Base-by-base conservation (phyloP, 2,797 vertebrate genomes). In the Buphagus erythrorhynchus region DNA sequence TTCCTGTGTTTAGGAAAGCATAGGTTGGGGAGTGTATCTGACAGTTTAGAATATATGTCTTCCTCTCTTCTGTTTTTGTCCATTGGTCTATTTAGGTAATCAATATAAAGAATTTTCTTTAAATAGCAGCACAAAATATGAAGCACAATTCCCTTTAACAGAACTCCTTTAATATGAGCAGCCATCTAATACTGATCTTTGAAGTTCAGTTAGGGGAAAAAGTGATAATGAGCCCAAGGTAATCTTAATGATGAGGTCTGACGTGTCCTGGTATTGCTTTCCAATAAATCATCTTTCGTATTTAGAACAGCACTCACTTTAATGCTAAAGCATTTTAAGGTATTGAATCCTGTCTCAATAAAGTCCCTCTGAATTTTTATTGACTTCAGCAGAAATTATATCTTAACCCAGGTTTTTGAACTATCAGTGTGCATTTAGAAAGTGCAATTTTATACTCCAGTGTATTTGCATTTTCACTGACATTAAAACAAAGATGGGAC, bases 201-300 rank as follows among this genome's bases (percentile, higher is more conserved):
- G 81, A 88, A 95, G 89, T 88, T 88, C 85, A 69, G 31, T 73
- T 94, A 69, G 51, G 35, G 81, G 58, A 45, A 88, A 81, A 68
- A 78, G 36, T 62, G 82, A 71, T 94, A 74, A 92, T 85, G 74
- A 83, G 43, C 28, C 54, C 38, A 68, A 78, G 48, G 69, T 78
- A 94, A 79, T 94, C 76, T 55, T 94, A 69, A 63, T 74, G 66
- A 72, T 2, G 11, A 48, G 38, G 10, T 85, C 54, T 73, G 66
- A 84, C 62, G 52, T 81, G 67, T 46, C 36, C 69, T 81, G 48
- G 13, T 83, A 94, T 86, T 91, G 75, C 91, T 94, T 88, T 96
- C 76, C 89, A 93, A 84, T 95, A 91, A 93, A 91, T 94, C 95
- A 55, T 52, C 65, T 75, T 65, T 35, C 9, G 1, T 73, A 78